Evolutionary conservation across 2,797 vertebrate species (phyloP), one percentile per base, ranked within the genome.

Genomic region (Zenarchopterus dispar): DNA sequence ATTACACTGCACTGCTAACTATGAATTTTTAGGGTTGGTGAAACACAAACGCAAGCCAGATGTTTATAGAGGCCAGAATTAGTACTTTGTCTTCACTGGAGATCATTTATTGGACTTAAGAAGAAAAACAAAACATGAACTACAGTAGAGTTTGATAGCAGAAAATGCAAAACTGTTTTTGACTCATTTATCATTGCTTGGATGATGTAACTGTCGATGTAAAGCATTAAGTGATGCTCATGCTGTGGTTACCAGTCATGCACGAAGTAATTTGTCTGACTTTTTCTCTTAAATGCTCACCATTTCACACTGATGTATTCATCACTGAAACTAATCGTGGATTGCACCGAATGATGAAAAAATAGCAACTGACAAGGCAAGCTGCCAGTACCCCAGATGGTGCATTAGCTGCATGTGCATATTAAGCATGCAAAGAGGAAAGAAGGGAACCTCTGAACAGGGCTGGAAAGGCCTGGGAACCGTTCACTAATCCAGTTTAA

Each of bases 11-110:
- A 67, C 28, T 66, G 78, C 62, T 68, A 52, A 33, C 16, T 67
- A 68, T 77, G 39, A 56, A 79, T 82, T 77, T 77, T 79, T 84
- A 66, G 82, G 71, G 56, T 55, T 36, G 43, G n/a, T 65, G 70
- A 76, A 79, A 77, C 60, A 67, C 19, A 23, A 46, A 56, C 50
- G 48, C 52, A 52, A 73, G 48, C 62, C n/a, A 76, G 71, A 67
- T 82, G 60, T 77, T 73, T 67, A 70, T 50, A 59, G 21, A 75
- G 49, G 49, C 49, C 56, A 43, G 57, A 68, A 58, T 78, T 67
- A 67, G 73, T 58, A 57, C 42, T 39, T 9, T 9, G 48, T 17
- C 36, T 56, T 60, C 56, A n/a, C 49, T 36, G 19, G 15, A 57
- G 56, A 73, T 59, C 4, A 18, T 45, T 51, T 48, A 51, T 24